Evolutionary conservation across 1,140 invertebrate genomes (phyloP).

Genomic region (Rhopalosiphum maidis): DNA sequence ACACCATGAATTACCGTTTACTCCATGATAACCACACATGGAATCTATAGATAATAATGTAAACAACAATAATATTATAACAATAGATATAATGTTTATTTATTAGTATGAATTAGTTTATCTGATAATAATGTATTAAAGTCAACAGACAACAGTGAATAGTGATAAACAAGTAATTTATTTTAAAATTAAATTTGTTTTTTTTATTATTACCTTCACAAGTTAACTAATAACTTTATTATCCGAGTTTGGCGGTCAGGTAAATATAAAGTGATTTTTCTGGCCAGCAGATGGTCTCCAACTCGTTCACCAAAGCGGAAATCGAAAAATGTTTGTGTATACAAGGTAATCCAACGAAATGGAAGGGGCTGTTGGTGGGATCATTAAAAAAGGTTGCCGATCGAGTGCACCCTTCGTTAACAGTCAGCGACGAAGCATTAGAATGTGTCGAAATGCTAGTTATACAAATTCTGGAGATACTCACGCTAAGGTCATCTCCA

Average conservation of each 20-base stretch:
- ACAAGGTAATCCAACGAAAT: constrained; percentile 40
- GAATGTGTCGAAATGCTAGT: constrained; percentile 93
- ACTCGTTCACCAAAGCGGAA: constrained; percentile 13
- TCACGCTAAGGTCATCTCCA: constrained; percentile 82
- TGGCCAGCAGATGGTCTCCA: constrained; percentile 16
- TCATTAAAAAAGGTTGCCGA: constrained; percentile 76
- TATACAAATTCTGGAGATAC: constrained; percentile 83
- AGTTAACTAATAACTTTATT: background rate
- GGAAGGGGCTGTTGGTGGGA: constrained; percentile 16
- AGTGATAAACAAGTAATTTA: background rate
- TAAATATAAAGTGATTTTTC: background rate
- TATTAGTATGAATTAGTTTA: too few species aligned
- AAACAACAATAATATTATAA: too few species aligned
- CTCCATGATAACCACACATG: too few species aligned
- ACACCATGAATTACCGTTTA: too few species aligned
- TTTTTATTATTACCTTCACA: background rate
- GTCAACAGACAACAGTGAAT: background rate
- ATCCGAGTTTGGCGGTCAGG: background rate
- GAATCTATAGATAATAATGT: too few species aligned
- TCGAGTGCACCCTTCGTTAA: constrained; percentile 87
- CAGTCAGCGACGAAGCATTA: constrained; percentile 87
- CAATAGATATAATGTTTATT: too few species aligned
- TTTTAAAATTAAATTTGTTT: background rate
- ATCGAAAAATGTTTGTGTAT: constrained; percentile 33
- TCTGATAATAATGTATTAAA: background rate